Evolutionary conservation across 2,888 invertebrate genomes (phyloP), one percentile per base, ranked within the genome.

Genomic region (Acleris holmiana): DNA sequence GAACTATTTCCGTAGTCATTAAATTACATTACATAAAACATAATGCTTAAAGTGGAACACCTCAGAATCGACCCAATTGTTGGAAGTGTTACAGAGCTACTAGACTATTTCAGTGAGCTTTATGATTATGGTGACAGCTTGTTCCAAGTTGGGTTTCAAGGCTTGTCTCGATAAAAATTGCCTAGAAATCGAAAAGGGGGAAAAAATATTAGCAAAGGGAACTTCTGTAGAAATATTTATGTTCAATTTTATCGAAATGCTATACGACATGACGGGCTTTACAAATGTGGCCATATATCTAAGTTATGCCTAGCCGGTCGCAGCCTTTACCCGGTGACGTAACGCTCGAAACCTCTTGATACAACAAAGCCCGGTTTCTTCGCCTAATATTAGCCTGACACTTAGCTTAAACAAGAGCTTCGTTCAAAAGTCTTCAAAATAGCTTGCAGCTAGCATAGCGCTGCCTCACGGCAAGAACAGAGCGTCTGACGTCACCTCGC

Each of bases 401-500:
- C 67, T 63, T 55, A 67, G 58, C 53, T 62, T 59, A 64, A 67
- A 67, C 58, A 68, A 67, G 57, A 50, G 59, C 62, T 48, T 49
- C 50, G 23, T 51, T 58, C 50, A 62, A 66, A 51, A 49, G 59
- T 64, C 67, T 69, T 67, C 61, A 68, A 68, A 71, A 70, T 68
- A 71, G 60, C 61, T 53, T 67, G 50, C 61, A 66, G 48, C 49
- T 56, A 46, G 49, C 49, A 56, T 61, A 53, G 55, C 40, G 56
- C 57, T 54, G 57, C 66, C 8, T 35, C 18, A 64, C 55, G 47
- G 48, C 49, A 48, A 67, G 58, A 67, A 67, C 50, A 58, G 59
- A 66, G 63, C 60, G 50, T 62, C 67, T 73, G 75, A 74, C 69
- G 77, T 79, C 76, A 79, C 68, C 19, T 18, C 61, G 21, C 53